phyloP scores from a whole-genome alignment of 2,797 vertebrate genomes.

The Sternarchorhynchus goeldii region DNA sequence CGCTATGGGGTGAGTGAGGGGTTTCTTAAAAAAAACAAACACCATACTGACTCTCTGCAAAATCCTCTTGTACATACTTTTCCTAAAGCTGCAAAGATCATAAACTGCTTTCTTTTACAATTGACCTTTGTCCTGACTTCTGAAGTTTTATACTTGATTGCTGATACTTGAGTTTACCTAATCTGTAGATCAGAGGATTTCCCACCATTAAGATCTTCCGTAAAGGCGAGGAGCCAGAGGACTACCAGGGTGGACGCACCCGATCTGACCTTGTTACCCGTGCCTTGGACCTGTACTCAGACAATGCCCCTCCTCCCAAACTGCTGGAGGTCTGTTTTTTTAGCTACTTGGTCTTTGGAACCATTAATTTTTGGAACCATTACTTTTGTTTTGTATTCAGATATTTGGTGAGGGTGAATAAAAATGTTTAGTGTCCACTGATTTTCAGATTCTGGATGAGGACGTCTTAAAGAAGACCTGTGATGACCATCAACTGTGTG shows the following conservation, averaged over 20 bases:
- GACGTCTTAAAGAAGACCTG: slow-evolving; percentile 86
- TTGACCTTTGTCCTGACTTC: background rate
- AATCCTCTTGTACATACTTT: background rate
- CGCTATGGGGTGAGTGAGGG: slow-evolving; percentile 86
- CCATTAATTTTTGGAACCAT: no score
- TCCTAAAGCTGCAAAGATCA: background rate
- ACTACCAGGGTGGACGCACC: slow-evolving; percentile 90
- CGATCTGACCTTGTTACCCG: slow-evolving; percentile 83
- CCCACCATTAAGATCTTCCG: slow-evolving; percentile 97
- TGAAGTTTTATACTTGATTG: background rate
- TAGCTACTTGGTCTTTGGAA: background rate
- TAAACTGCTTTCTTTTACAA: background rate
- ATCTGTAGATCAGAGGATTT: slow-evolving; percentile 87
- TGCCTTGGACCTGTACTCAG: slow-evolving; percentile 91
- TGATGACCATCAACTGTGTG: slow-evolving; percentile 90
- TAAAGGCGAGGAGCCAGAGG: slow-evolving; percentile 90
- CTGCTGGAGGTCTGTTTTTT: slow-evolving; percentile 81
- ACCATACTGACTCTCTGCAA: background rate
- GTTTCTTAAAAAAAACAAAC: background rate
- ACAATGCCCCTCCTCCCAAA: slow-evolving; percentile 86
- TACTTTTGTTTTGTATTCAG: background rate
- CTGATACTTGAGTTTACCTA: background rate
- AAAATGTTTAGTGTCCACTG: background rate
- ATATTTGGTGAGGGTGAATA: background rate
- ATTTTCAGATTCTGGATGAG: slow-evolving; percentile 82